phyloP scores from a whole-genome alignment of 2,888 invertebrate genomes.

The Phyto melanocephala region DNA sequence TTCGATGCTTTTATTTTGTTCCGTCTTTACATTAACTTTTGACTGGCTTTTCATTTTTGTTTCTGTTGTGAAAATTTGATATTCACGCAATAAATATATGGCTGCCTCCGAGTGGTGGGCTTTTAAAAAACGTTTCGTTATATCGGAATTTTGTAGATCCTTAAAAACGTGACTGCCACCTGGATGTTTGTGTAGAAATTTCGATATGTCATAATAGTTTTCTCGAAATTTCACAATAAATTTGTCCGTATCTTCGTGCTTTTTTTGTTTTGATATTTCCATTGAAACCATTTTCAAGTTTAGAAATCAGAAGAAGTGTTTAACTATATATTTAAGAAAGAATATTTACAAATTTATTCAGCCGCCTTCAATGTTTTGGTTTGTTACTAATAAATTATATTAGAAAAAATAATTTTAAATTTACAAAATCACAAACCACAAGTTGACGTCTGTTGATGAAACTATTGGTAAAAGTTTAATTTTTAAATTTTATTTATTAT shows the following conservation, averaged over 20 bases:
- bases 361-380: no score
- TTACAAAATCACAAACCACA: no score
- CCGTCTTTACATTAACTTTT: neutral
- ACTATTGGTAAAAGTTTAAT: no score
- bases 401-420: no score
- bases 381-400: no score
- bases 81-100: conserved; percentile 78
- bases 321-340: no score
- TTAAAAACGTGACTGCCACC: conserved; percentile 85
- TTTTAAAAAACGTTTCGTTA: conserved; percentile 74
- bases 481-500: no score
- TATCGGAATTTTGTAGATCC: conserved; percentile 73
- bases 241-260: conserved; percentile 55
- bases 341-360: no score
- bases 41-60: neutral
- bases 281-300: no score
- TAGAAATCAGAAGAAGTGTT: no score
- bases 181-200: conserved; percentile 86
- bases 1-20: conserved; percentile 47
- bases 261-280: conserved; percentile 28
- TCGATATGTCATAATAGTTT: conserved; percentile 82
- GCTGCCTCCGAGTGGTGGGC: conserved; percentile 78
- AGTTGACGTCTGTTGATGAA: no score
- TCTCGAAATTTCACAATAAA: conserved; percentile 79
- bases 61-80: conserved; percentile 68